These are phyloP conservation scores for Brotula barbata DNA, from an alignment of 2,797 vertebrate species.

Conservation along the genomic window DNA sequence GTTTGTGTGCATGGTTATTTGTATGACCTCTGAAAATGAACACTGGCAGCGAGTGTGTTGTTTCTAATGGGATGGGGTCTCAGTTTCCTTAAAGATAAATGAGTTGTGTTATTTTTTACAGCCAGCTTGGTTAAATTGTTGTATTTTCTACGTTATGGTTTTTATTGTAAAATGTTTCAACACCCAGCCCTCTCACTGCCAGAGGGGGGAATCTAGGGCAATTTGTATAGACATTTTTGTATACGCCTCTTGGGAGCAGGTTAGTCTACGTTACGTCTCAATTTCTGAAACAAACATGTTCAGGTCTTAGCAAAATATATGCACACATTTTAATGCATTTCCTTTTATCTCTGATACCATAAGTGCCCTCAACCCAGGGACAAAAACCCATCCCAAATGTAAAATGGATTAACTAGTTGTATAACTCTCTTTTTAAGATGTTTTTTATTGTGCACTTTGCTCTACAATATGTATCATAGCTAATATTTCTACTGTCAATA, in stretches of 20 bases:
- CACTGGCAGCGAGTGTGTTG: slow-evolving; percentile 53
- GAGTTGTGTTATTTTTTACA: slow-evolving; percentile 47
- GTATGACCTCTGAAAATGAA: slow-evolving; percentile 55
- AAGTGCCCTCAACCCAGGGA: slow-evolving; percentile 48
- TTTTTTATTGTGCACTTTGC: slow-evolving; percentile 23
- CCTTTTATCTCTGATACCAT: slow-evolving; percentile 8
- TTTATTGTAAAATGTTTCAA: slow-evolving; percentile 53
- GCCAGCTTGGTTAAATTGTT: slow-evolving; percentile 28
- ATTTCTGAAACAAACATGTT: slow-evolving; percentile 18
- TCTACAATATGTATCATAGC: slow-evolving; percentile 24
- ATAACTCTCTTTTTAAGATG: slow-evolving; percentile 23
- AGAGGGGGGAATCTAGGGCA: slow-evolving; percentile 6
- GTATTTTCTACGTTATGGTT: slow-evolving; percentile 37
- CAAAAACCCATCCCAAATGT: slow-evolving; percentile 45
- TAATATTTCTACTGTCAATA: slow-evolving; percentile 1
- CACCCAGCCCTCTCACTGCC: slow-evolving; percentile 32
- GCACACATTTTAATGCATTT: slow-evolving; percentile 9
- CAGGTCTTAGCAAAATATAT: slow-evolving; percentile 10
- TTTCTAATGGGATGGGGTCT: slow-evolving; percentile 62
- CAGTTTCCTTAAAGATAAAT: slow-evolving; percentile 54
- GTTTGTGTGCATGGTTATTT: slow-evolving; percentile 29
- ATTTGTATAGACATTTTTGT: slow-evolving; percentile 44
- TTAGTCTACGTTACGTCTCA: slow-evolving; percentile 9
- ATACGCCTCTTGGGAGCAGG: slow-evolving; percentile 1
- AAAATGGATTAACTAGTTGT: slow-evolving; percentile 20